A percentile compares a stretch with the other conserved stretches of the same genome.
Evolutionary conservation across 2,888 invertebrate genomes (phyloP).

Genomic region (Stenodema calcarata): DNA sequence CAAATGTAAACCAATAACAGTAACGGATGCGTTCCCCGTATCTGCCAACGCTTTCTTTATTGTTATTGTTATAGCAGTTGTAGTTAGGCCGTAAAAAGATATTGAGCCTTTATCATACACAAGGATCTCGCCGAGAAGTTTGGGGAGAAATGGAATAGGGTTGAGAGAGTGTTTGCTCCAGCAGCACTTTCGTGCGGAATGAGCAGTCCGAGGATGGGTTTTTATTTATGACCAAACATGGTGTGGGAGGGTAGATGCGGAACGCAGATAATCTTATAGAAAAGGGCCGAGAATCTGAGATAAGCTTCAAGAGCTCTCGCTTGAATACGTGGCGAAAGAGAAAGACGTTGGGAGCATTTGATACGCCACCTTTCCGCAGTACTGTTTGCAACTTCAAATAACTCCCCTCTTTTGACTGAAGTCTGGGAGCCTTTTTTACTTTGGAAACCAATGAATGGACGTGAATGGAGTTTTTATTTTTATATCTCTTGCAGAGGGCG

Average conservation of each 20-base stretch:
- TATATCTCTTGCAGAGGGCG: background rate
- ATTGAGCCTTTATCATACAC: background rate
- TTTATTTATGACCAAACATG: slow-evolving; percentile 11
- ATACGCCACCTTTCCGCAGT: background rate
- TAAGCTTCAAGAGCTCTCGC: background rate
- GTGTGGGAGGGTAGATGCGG: background rate
- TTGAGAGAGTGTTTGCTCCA: background rate
- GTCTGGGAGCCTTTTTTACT: background rate
- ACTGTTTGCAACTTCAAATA: background rate
- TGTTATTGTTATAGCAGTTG: background rate
- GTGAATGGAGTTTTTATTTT: slow-evolving; percentile 14
- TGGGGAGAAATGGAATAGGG: background rate
- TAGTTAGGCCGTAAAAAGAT: background rate
- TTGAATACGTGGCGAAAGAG: slow-evolving; percentile 1
- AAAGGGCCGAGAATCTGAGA: background rate
- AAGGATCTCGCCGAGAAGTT: background rate
- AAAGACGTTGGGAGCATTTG: background rate
- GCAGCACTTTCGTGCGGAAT: background rate
- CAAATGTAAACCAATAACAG: background rate
- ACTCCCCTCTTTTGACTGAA: too few relatives aligned
- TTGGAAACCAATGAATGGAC: slow-evolving; percentile 1
- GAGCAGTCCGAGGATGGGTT: background rate
- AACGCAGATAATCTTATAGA: background rate
- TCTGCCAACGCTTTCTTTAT: background rate
- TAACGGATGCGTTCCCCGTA: background rate